Conservation (phyloP, 2,113 vertebrate species). For the Heloderma charlesbogerti region DNA sequence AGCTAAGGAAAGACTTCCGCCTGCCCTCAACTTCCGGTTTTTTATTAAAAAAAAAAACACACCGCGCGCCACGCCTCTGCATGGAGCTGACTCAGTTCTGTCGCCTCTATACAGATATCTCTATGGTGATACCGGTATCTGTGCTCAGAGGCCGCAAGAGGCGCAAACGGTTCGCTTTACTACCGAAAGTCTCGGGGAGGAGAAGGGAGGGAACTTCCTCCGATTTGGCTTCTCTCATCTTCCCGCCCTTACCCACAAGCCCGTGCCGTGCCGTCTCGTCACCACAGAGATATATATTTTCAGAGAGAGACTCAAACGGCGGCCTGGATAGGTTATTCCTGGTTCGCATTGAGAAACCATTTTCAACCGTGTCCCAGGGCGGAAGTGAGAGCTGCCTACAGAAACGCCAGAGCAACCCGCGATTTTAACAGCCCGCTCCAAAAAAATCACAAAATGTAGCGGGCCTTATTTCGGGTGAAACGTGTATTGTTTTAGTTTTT, state of each 20-base stretch:
- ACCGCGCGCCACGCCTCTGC: background rate
- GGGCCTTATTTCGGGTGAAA: background rate
- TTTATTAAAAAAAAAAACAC: too few species aligned
- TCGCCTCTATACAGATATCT: too few species aligned
- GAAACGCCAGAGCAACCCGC: background rate
- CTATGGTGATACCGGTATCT: background rate
- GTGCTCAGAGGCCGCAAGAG: background rate
- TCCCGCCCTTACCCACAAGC: conserved; percentile 3
- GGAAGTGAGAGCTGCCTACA: background rate
- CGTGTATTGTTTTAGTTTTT: too few species aligned
- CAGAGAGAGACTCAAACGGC: background rate
- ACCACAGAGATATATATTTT: background rate
- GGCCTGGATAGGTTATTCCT: background rate
- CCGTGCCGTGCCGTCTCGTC: background rate
- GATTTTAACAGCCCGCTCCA: background rate
- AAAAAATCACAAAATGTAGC: background rate
- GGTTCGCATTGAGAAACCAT: background rate
- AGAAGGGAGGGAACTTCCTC: background rate
- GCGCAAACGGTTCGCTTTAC: background rate
- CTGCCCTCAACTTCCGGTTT: background rate
- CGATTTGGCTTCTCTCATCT: background rate
- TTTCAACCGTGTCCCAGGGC: background rate
- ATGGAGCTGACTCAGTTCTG: background rate
- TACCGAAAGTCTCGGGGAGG: background rate
- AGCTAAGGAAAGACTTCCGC: background rate